Evolutionary conservation across 2,888 invertebrate species (phyloP).

Genomic region (Netelia inedita): DNA sequence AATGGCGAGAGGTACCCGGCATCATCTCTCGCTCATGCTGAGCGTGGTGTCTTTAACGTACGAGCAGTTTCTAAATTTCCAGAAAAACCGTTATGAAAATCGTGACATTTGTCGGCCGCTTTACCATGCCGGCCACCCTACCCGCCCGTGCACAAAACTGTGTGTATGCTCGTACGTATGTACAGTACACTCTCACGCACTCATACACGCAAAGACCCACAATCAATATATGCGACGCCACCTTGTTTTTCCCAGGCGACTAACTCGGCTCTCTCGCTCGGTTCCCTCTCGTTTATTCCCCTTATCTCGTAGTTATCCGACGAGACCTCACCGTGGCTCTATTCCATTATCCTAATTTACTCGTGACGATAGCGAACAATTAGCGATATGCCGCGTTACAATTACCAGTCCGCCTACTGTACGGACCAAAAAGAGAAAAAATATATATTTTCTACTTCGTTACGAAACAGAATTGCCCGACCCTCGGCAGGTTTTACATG

Average conservation of each 20-base stretch:
- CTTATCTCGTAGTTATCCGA: constrained; percentile 39
- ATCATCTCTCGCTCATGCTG: constrained; percentile 83
- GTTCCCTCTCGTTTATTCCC: constrained; percentile 27
- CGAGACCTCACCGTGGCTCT: constrained; percentile 11
- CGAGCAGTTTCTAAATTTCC: constrained; percentile 59
- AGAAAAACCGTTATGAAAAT: constrained; percentile 81
- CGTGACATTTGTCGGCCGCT: constrained; percentile 78
- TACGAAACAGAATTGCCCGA: constrained; percentile 7
- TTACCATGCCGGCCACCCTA: constrained; percentile 81
- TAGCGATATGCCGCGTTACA: constrained; percentile 17
- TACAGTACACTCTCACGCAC: constrained; percentile 18
- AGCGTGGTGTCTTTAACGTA: constrained; percentile 59
- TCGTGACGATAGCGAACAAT: constrained; percentile 29
- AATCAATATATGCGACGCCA: constrained; percentile 76
- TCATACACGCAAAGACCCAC: constrained; percentile 68
- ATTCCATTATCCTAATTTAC: constrained; percentile 55
- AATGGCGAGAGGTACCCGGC: constrained; percentile 81
- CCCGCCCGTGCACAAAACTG: constrained; percentile 9
- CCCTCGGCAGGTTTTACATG: constrained; percentile 35
- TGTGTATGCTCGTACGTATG: neutral
- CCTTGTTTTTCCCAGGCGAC: constrained; percentile 68
- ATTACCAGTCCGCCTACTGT: constrained; percentile 4
- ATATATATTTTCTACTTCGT: neutral
- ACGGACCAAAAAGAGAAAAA: constrained; percentile 6
- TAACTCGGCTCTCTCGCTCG: constrained; percentile 24